These are phyloP conservation scores for Trichonephila inaurata DNA, from an alignment of 1,140 invertebrate species.

Conservation along the genomic window DNA sequence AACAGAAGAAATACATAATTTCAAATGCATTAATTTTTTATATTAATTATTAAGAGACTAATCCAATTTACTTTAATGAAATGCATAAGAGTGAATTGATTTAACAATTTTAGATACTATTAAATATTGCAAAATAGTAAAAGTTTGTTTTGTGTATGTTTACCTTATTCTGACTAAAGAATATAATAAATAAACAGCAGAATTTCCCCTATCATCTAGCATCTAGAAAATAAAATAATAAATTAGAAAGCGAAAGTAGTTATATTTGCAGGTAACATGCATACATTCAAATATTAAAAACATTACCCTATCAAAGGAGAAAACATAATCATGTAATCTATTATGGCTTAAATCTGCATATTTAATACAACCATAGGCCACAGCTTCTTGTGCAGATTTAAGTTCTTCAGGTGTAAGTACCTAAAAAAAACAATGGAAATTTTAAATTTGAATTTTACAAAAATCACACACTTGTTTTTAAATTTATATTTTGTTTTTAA, in stretches of 20 bases:
- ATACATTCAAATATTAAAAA: not conserved
- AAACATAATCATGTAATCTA: constrained; percentile 96
- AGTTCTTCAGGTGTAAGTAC: constrained; percentile 92
- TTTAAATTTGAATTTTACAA: not conserved
- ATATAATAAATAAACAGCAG: constrained; percentile 98
- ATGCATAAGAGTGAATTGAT: too few relatives aligned
- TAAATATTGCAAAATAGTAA: too few relatives aligned
- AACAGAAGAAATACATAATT: too few relatives aligned
- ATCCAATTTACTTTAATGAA: too few relatives aligned
- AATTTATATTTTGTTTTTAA: too few relatives aligned
- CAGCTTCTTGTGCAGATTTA: constrained; percentile 90
- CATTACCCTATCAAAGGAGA: constrained; percentile 95
- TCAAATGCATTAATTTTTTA: too few relatives aligned
- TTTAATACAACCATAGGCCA: constrained; percentile 99
- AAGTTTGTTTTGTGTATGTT: not conserved
- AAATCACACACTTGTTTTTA: not conserved
- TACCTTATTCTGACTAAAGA: constrained; percentile 96
- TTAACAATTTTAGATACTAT: too few relatives aligned
- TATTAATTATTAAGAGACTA: too few relatives aligned
- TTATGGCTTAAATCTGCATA: constrained; percentile 98
- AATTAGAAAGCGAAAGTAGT: not conserved
- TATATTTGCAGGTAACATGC: not conserved
- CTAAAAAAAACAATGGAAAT: constrained; percentile 78
- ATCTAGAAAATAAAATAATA: constrained; percentile 85
- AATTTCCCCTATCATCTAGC: constrained; percentile 99